Evolutionary conservation across 2,888 invertebrate species (phyloP).

Genomic region (Xanthia icteritia): DNA sequence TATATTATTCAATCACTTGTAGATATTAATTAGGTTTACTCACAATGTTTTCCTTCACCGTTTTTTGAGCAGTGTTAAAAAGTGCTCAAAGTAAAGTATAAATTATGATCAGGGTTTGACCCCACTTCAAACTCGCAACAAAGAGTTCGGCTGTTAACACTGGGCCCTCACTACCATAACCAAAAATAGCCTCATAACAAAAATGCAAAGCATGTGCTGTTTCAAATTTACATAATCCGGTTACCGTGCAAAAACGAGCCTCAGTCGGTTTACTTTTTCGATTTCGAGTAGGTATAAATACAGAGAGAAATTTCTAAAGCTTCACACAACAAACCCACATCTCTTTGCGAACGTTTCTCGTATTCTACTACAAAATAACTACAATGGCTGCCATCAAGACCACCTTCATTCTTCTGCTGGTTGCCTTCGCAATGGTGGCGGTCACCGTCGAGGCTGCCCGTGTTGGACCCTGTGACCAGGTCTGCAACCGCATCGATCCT

Average conservation of each 20-base stretch:
- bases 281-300: slow-evolving; percentile 12
- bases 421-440: slow-evolving; percentile 36
- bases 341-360: slow-evolving; percentile 18
- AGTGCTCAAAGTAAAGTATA: neutral
- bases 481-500: slow-evolving; percentile 17
- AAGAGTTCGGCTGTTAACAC: too few species aligned
- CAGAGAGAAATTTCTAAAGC: neutral
- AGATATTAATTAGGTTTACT: neutral
- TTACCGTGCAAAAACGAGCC: neutral
- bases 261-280: neutral
- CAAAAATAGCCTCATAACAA: neutral
- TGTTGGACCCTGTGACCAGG: slow-evolving; percentile 39
- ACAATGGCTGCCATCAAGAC: slow-evolving; percentile 44
- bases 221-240: slow-evolving; percentile 1
- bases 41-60: neutral
- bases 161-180: neutral
- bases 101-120: neutral
- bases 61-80: neutral
- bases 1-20: neutral
- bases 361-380: neutral
- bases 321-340: slow-evolving; percentile 11
- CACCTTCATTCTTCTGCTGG: slow-evolving; percentile 33
- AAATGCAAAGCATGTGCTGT: too few species aligned
- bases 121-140: neutral
- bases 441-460: slow-evolving; percentile 31